Percentiles rank a stretch among this genome's conserved stretches.
phyloP scores from a whole-genome alignment of 2,797 vertebrate genomes.

The Lemur catta region DNA sequence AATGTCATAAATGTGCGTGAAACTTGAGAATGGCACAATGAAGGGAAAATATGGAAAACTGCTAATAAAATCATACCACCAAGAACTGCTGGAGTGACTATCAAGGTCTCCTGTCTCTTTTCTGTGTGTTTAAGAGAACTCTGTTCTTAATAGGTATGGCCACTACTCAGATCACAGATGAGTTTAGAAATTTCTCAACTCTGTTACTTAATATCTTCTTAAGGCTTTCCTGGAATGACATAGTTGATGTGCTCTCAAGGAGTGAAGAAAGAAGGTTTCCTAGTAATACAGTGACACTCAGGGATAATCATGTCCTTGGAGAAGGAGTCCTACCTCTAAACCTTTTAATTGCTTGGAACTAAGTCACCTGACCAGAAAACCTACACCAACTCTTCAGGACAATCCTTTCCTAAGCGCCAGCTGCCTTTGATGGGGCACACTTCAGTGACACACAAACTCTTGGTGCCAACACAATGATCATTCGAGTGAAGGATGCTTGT shows the following conservation, averaged over 20 bases:
- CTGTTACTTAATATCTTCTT: not conserved
- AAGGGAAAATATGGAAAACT: not conserved
- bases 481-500: not conserved
- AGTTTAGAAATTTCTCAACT: not conserved
- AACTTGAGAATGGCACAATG: not conserved
- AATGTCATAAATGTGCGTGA: not conserved
- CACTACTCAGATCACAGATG: not conserved
- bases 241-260: not conserved
- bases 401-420: not conserved
- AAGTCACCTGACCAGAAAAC: not conserved
- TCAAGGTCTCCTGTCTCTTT: not conserved
- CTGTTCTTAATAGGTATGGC: not conserved
- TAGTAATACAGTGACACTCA: not conserved
- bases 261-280: slow-evolving; percentile 7
- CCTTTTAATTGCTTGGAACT: slow-evolving; percentile 6
- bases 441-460: not conserved
- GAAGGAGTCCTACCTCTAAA: not conserved
- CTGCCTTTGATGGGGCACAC: not conserved
- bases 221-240: not conserved
- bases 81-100: not conserved
- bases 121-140: not conserved
- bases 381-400: not conserved
- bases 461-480: not conserved
- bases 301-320: slow-evolving; percentile 28
- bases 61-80: not conserved